These are phyloP conservation scores for Perognathus longimembris DNA, from an alignment of 2,113 vertebrate species.

Conservation along the genomic window DNA sequence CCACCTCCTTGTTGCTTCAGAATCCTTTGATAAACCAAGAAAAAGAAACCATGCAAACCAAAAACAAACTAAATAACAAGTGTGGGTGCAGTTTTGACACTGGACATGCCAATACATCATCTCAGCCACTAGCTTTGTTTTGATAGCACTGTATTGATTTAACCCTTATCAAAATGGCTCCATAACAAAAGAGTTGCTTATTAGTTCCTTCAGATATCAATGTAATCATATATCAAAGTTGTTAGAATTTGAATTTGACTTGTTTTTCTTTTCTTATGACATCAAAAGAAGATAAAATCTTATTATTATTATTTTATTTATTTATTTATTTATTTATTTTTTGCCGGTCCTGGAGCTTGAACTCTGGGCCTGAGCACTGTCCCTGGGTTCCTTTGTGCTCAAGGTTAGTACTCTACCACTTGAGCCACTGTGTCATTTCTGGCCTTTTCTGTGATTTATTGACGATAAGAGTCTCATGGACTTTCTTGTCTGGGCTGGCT, in stretches of 20 bases:
- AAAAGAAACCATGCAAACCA: conserved; percentile 54
- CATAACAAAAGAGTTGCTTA: background rate
- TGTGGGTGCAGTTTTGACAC: background rate
- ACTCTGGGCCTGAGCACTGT: too few species aligned
- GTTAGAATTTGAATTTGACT: conserved; percentile 30
- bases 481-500: too few species aligned
- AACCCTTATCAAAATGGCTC: conserved; percentile 48
- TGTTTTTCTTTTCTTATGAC: conserved; percentile 46
- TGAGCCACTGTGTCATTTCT: too few species aligned
- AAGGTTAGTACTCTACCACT: too few species aligned
- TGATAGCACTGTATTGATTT: background rate
- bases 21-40: conserved; percentile 46
- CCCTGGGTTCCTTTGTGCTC: too few species aligned
- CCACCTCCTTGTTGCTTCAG: conserved; percentile 8
- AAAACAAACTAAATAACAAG: background rate
- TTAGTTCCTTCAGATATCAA: background rate
- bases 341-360: too few species aligned
- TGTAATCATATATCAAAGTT: conserved; percentile 17
- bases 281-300: conserved; percentile 35
- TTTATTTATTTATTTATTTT: too few species aligned
- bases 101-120: background rate
- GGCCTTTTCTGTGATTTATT: too few species aligned
- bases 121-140: background rate
- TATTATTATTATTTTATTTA: too few species aligned
- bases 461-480: too few species aligned